Base-by-base conservation (phyloP, 2,113 vertebrate genomes). In the Tetrax tetrax region DNA sequence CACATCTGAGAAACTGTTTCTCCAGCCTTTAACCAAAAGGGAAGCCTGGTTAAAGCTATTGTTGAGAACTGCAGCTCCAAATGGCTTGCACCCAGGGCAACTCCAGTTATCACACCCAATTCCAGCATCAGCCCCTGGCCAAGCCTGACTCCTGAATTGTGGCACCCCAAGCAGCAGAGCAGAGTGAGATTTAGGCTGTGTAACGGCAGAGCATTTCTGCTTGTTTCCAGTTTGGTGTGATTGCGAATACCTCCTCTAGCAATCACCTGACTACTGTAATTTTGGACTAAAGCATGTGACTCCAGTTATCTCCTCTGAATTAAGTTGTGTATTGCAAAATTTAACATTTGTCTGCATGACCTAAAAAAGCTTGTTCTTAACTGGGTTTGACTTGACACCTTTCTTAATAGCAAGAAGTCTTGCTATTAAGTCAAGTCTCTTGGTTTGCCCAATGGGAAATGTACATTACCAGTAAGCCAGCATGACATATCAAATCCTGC, bases 401-500 rank as follows among this genome's bases (percentile, higher is more conserved):
- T 91, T 88, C 85, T 96, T 59, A 83, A 82, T 89, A 87, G 74
- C 74, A 87, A 84, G 63, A n/a, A n/a, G n/a, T n/a, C n/a, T n/a
- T n/a, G n/a, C n/a, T n/a, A n/a, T n/a, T n/a, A n/a, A n/a, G n/a
- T n/a, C 74, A 87, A 84, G 63, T 95, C 85, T 90, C 33, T 83
- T 83, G 41, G 75, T 72, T 91, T 86, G 54, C 64, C 91, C 68
- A 69, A 12, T 70, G 88, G 88, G 85, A 96, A 70, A 94, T 86
- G 71, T 47, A 63, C 59, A 80, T 93, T 93, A 41, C 54, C 31
- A 77, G 66, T 90, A 96, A 91, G 87, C 31, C 60, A 93, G 82
- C 59, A 94, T 96, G 93, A 95, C 71, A 90, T 83, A 96, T 90
- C 78, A 92, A 88, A 97, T 92, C 90, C 79, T 80, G 71, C 35